Evolutionary conservation across 2,888 invertebrate species (phyloP).

Genomic region (Cataglyphis altisquamis): DNA sequence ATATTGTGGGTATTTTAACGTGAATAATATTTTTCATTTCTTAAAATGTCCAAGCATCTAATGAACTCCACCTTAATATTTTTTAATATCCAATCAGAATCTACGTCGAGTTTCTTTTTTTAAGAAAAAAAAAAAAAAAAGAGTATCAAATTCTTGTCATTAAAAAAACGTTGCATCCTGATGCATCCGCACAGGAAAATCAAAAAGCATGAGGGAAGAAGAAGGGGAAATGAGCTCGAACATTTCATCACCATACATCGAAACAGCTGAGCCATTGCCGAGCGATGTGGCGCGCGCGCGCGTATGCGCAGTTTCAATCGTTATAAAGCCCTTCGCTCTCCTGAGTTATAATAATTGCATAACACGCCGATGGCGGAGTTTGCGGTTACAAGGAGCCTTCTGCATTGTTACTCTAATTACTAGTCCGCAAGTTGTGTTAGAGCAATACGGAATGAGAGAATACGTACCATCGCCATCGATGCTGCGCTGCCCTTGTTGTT

Average conservation of each 20-base stretch:
- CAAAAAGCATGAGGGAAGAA: neutral
- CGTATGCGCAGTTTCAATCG: slow-evolving; percentile 68
- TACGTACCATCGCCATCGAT: slow-evolving; percentile 8
- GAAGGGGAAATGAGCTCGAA: slow-evolving; percentile 20
- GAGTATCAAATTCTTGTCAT: neutral
- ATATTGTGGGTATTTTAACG: neutral
- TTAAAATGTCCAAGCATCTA: neutral
- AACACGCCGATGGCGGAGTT: slow-evolving; percentile 75
- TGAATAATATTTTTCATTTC: neutral
- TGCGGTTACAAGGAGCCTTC: slow-evolving; percentile 66
- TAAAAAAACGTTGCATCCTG: neutral
- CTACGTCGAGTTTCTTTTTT: neutral
- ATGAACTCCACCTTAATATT: neutral
- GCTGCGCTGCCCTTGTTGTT: slow-evolving; percentile 35
- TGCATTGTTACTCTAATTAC: slow-evolving; percentile 79
- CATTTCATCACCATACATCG: slow-evolving; percentile 39
- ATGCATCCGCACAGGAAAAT: neutral
- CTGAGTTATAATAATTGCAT: slow-evolving; percentile 77
- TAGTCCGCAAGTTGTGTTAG: slow-evolving; percentile 66
- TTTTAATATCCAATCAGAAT: slow-evolving; percentile 3
- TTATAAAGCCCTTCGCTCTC: slow-evolving; percentile 65
- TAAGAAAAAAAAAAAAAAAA: neutral
- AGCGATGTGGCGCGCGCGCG: neutral
- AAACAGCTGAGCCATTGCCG: slow-evolving; percentile 20
- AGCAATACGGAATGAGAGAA: slow-evolving; percentile 53